These are phyloP conservation scores for Sinocyclocheilus anshuiensis DNA, from an alignment of 2,113 vertebrate genomes.

Conservation along the genomic window DNA sequence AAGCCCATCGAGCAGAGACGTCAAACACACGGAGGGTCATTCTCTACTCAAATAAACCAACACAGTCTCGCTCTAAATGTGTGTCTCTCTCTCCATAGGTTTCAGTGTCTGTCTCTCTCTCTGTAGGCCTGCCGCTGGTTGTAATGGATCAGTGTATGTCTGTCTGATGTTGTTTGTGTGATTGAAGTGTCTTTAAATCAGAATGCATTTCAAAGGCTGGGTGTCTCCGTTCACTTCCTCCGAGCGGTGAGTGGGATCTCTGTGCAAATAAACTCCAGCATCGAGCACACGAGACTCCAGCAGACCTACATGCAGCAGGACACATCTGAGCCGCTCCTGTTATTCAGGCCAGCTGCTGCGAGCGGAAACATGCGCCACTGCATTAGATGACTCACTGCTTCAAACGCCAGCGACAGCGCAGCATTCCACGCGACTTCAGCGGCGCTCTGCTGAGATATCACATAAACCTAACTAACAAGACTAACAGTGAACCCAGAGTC, in stretches of 20 bases:
- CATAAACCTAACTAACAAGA: neutral
- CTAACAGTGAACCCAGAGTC: neutral
- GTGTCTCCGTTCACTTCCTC: conserved; percentile 71
- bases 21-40: conserved; percentile 73
- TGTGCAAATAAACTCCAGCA: conserved; percentile 76
- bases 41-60: conserved; percentile 78
- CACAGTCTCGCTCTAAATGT: conserved; percentile 43
- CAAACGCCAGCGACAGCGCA: neutral
- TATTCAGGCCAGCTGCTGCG: neutral
- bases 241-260: conserved; percentile 69
- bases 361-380: neutral
- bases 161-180: neutral
- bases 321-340: neutral
- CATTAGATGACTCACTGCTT: neutral
- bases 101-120: conserved; percentile 2
- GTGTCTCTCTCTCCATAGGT: neutral
- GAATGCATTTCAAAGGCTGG: too few relatives aligned
- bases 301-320: neutral
- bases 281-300: conserved; percentile 46
- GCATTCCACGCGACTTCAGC: too few relatives aligned
- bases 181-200: too few relatives aligned
- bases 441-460: neutral
- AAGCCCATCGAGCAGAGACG: conserved; percentile 65
- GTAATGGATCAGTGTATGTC: neutral
- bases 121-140: neutral